Percentiles rank a stretch among this genome's conserved stretches.
phyloP scores from a whole-genome alignment of 2,113 vertebrate genomes.

The Cathartes aura region DNA sequence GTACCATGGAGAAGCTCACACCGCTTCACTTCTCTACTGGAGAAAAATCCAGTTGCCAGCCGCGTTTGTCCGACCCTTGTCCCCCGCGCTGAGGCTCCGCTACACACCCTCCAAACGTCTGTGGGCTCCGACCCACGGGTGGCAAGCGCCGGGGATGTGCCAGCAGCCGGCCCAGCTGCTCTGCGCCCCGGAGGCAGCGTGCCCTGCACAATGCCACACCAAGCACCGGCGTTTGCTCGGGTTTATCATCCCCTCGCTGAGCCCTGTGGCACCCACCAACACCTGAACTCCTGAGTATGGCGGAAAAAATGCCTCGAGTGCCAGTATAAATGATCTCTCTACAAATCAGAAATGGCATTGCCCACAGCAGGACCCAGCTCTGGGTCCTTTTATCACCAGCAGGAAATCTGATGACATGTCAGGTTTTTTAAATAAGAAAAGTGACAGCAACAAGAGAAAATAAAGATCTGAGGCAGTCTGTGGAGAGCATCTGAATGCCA shows the following conservation, averaged over 20 bases:
- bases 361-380: not conserved
- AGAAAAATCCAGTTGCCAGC: not conserved
- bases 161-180: not conserved
- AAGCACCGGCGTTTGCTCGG: not conserved
- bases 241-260: not conserved
- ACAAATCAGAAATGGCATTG: not conserved
- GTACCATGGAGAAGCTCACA: not conserved
- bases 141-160: not conserved
- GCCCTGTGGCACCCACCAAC: not conserved
- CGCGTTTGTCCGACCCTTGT: rapidly evolving
- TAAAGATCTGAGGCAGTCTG: not conserved
- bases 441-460: not conserved
- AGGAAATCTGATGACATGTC: not conserved
- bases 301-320: not conserved
- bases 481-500: not conserved
- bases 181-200: not conserved
- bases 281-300: not conserved
- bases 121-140: rapidly evolving
- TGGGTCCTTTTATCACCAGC: not conserved
- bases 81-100: not conserved
- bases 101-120: not conserved
- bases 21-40: not conserved
- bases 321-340: not conserved
- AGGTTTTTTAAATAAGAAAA: not conserved
- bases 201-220: not conserved